Evolutionary conservation across 2,113 vertebrate species (phyloP).

Genomic region (zebrafish (Danio rerio)): GRCz12tu NC_133200.1:16344501-16345000

Average conservation of each 20-base stretch:
- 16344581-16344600: neutral
- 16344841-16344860: no score
- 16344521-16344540: no score
- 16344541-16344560: neutral
- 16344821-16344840: no score
- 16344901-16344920: no score
- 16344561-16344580: neutral
- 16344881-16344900: no score
- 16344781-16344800: no score
- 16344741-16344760: neutral
- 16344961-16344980: neutral
- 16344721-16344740: constrained; percentile 5
- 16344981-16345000: neutral
- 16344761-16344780: no score
- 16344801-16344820: no score
- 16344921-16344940: no score
- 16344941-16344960: neutral
- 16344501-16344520: neutral
- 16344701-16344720: neutral
- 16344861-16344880: no score
- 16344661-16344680: neutral
- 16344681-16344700: neutral
- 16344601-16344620: no score
- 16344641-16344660: no score
- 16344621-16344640: neutral